phyloP scores from a whole-genome alignment of 2,113 vertebrate species.

The Laticauda laticaudata region DNA sequence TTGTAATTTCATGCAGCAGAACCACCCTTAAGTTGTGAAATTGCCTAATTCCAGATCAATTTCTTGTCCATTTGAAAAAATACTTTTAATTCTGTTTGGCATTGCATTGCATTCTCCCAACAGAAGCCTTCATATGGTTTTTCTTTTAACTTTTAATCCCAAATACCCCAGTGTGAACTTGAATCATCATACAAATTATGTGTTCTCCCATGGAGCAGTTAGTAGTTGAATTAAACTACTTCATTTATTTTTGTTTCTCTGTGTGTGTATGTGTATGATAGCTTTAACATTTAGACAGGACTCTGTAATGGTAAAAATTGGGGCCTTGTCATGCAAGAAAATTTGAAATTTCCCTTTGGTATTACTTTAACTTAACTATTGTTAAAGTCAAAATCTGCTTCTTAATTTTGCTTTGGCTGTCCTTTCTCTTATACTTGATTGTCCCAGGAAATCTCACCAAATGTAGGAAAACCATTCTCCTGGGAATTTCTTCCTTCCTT shows the following conservation, averaged over 20 bases:
- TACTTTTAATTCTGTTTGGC: background rate
- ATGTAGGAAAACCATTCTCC: background rate
- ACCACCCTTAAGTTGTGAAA: background rate
- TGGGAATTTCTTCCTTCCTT: background rate
- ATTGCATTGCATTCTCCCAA: background rate
- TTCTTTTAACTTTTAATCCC: background rate
- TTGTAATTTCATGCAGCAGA: background rate
- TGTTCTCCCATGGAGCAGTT: background rate
- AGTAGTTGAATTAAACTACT: background rate
- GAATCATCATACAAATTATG: background rate
- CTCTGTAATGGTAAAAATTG: background rate
- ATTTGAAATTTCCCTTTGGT: background rate
- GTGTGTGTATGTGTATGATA: background rate
- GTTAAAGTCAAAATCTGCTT: background rate
- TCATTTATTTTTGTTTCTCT: no score
- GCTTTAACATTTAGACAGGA: background rate
- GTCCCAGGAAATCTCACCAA: background rate
- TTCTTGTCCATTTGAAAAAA: background rate
- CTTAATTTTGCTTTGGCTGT: background rate
- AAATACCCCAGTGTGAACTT: background rate
- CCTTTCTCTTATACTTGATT: background rate
- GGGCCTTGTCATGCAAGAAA: background rate
- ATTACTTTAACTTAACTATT: background rate
- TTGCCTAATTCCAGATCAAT: background rate
- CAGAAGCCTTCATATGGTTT: background rate